A percentile compares a stretch with the other conserved stretches of the same genome.
Evolutionary conservation across 2,113 vertebrate genomes (phyloP).

Genomic region (Sakesphorus luctuosus): DNA sequence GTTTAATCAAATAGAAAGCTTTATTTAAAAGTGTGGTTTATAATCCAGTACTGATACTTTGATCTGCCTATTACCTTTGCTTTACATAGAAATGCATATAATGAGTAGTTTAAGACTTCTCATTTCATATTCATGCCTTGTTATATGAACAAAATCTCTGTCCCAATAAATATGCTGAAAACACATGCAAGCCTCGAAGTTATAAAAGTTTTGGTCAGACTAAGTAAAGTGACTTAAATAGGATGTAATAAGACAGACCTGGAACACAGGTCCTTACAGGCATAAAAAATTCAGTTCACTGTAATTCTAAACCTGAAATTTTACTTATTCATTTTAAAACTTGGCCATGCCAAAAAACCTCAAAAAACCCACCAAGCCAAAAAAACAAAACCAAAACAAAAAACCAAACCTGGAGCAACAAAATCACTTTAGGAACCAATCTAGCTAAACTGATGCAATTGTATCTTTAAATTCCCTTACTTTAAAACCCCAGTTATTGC

Average conservation of each 20-base stretch:
- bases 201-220: neutral
- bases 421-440: neutral
- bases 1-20: neutral
- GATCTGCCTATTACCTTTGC: neutral
- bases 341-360: neutral
- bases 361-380: neutral
- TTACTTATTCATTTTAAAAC: neutral
- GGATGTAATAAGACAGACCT: neutral
- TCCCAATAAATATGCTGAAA: neutral
- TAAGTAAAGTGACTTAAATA: neutral
- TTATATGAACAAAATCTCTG: neutral
- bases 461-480: neutral
- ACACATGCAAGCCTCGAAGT: neutral
- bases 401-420: neutral
- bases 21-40: neutral
- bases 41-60: neutral
- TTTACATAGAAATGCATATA: neutral
- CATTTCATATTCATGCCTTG: neutral
- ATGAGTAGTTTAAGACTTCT: neutral
- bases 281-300: neutral
- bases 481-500: neutral
- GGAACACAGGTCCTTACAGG: neutral
- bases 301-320: neutral
- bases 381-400: neutral
- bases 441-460: neutral